phyloP scores from a whole-genome alignment of 2,888 invertebrate genomes.

The Philopedon plagiatum region DNA sequence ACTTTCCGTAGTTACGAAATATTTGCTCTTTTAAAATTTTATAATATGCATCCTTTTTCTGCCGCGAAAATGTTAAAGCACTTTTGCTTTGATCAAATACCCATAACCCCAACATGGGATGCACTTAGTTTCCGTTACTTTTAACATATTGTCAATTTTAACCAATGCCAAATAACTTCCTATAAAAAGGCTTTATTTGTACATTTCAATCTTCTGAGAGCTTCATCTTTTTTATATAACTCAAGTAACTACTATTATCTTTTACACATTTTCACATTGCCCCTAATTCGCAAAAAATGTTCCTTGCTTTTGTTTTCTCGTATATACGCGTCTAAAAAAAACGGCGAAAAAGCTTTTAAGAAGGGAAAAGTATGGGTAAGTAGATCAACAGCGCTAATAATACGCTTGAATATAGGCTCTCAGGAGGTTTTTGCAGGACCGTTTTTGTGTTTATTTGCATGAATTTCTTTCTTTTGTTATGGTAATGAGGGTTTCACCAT shows the following conservation, averaged over 20 bases:
- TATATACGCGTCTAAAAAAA: constrained; percentile 21
- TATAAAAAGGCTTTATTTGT: neutral
- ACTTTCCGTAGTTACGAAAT: too few species aligned
- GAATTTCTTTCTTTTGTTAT: constrained; percentile 5
- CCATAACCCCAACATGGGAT: too few species aligned
- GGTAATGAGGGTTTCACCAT: neutral
- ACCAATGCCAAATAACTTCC: too few species aligned
- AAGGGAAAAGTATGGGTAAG: constrained; percentile 21
- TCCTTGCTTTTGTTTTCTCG: neutral
- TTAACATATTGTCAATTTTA: too few species aligned
- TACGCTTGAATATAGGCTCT: constrained; percentile 11
- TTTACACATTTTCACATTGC: neutral
- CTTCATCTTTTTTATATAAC: neutral
- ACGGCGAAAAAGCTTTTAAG: constrained; percentile 25
- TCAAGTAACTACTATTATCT: neutral
- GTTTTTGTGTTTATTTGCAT: constrained; percentile 9
- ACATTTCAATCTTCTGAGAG: neutral
- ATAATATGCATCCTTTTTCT: too few species aligned
- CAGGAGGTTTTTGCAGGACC: neutral
- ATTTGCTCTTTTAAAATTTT: too few species aligned
- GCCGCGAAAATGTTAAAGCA: too few species aligned
- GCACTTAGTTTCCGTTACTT: too few species aligned
- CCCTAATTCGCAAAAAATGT: constrained; percentile 3
- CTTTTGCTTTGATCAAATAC: too few species aligned
- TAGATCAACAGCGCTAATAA: constrained; percentile 32